Percentiles rank a stretch among this genome's conserved stretches.
phyloP scores from a whole-genome alignment of 2,888 invertebrate genomes.

The Tipula lateralis region DNA sequence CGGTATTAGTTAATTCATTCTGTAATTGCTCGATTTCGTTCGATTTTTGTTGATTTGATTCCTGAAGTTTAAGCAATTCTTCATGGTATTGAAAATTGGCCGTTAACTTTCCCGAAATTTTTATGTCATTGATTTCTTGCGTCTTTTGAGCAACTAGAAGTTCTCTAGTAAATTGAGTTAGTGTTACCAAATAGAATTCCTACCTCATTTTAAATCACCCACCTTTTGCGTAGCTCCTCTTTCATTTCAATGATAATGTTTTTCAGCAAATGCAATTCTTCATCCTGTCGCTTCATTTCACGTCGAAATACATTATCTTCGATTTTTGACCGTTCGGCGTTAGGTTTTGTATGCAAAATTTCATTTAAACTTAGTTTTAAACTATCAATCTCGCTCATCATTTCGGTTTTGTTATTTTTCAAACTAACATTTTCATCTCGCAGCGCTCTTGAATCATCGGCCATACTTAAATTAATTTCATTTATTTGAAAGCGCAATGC shows the following conservation, averaged over 20 bases:
- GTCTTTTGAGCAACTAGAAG: neutral
- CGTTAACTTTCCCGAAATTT: neutral
- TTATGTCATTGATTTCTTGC: neutral
- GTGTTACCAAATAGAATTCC: neutral
- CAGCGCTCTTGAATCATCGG: neutral
- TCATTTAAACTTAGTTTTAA: neutral
- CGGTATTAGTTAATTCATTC: neutral
- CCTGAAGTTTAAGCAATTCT: neutral
- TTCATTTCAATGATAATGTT: neutral
- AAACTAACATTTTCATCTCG: neutral
- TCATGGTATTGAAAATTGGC: neutral
- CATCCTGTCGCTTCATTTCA: neutral
- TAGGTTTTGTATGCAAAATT: neutral
- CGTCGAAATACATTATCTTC: neutral
- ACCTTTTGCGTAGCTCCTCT: neutral
- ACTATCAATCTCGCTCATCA: neutral
- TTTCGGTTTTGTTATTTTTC: neutral
- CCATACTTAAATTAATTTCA: neutral
- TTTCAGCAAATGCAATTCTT: neutral
- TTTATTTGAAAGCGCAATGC: neutral
- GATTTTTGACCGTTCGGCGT: neutral
- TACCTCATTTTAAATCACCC: neutral
- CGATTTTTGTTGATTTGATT: neutral
- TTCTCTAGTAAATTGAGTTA: neutral
- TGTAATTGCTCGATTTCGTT: neutral